Evolutionary conservation across 1,140 invertebrate genomes (phyloP).

Genomic region (Pogonomyrmex californicus): DNA sequence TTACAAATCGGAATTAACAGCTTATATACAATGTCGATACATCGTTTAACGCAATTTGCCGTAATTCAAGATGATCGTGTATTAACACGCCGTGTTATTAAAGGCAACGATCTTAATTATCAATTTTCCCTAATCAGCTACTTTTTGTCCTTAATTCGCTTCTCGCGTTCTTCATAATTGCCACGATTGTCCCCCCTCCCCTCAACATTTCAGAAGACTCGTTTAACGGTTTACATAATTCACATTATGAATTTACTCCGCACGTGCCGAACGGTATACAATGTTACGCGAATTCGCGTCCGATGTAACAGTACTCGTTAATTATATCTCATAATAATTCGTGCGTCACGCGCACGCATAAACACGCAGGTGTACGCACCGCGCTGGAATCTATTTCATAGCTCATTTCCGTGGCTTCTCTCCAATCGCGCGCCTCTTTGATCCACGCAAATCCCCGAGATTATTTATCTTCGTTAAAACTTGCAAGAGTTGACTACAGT

Average conservation of each 20-base stretch:
- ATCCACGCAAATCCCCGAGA: background rate
- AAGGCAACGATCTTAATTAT: background rate
- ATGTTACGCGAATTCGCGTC: slow-evolving; percentile 47
- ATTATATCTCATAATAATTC: slow-evolving; percentile 59
- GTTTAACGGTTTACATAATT: slow-evolving; percentile 63
- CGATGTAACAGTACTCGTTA: slow-evolving; percentile 54
- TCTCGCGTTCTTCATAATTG: background rate
- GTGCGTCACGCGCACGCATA: background rate
- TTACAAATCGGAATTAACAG: background rate
- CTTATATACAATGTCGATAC: background rate
- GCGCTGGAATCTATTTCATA: slow-evolving; percentile 9
- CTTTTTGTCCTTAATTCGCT: slow-evolving; percentile 32
- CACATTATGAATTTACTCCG: slow-evolving; percentile 35
- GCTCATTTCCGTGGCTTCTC: background rate
- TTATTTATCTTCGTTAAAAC: slow-evolving; percentile 28
- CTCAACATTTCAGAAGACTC: background rate
- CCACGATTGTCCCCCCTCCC: slow-evolving; percentile 26
- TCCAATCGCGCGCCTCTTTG: too few relatives aligned
- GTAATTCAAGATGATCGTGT: background rate
- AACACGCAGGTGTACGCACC: background rate
- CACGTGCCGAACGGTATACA: slow-evolving; percentile 46
- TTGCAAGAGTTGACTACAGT: background rate
- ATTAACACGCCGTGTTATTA: background rate
- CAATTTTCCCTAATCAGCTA: slow-evolving; percentile 1
- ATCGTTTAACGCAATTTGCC: background rate